These are phyloP conservation scores for Archips xylosteana DNA, from an alignment of 2,888 invertebrate genomes.

Conservation along the genomic window DNA sequence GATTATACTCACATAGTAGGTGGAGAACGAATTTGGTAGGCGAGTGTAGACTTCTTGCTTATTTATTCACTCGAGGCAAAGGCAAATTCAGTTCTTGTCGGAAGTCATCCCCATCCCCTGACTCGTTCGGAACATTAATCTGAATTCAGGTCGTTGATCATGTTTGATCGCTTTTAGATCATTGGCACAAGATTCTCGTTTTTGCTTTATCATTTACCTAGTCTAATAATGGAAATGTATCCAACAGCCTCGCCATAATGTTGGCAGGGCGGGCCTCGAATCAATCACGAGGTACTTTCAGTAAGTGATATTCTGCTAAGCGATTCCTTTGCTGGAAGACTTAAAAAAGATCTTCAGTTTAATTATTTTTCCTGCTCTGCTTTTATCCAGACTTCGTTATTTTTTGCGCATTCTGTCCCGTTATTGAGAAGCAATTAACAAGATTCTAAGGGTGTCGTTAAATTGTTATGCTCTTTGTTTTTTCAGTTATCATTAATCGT, in stretches of 20 bases:
- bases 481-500: neutral
- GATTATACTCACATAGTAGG: too few relatives aligned
- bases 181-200: conserved; percentile 14
- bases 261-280: conserved; percentile 9
- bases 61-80: neutral
- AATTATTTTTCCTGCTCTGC: conserved; percentile 8
- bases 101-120: neutral
- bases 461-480: neutral
- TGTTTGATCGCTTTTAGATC: conserved; percentile 6
- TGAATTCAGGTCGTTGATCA: conserved; percentile 11
- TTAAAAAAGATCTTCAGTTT: conserved; percentile 14
- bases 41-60: neutral
- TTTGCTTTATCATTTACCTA: conserved; percentile 12
- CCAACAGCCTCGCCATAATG: conserved; percentile 15
- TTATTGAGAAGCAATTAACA: conserved; percentile 14
- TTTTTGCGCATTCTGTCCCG: conserved; percentile 10
- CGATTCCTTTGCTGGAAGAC: conserved; percentile 11
- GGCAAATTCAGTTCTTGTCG: neutral
- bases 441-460: neutral
- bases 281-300: conserved; percentile 16
- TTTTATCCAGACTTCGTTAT: neutral
- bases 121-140: conserved; percentile 4
- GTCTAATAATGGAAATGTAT: conserved; percentile 28
- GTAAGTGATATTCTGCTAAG: conserved; percentile 14
- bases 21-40: too few relatives aligned